A percentile compares a stretch with the other conserved stretches of the same genome.
These are phyloP conservation scores for Agonopterix subpropinquella DNA, from an alignment of 2,888 invertebrate species.

Conservation along the genomic window DNA sequence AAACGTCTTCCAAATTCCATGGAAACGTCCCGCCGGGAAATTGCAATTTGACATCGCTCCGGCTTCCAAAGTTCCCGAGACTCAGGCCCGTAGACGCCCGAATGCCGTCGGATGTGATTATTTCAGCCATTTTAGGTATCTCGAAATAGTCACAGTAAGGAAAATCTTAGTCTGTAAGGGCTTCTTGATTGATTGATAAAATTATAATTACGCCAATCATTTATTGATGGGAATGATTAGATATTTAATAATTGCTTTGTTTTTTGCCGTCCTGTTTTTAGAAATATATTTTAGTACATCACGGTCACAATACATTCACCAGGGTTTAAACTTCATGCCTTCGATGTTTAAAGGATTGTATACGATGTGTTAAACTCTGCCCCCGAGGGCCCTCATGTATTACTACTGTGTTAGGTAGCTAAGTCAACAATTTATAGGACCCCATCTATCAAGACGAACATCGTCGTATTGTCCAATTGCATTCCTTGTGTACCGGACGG, in stretches of 20 bases:
- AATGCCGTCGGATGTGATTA: too few species aligned
- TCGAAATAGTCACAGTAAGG: background rate
- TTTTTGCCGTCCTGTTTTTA: too few species aligned
- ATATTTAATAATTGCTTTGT: too few species aligned
- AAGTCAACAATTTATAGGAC: slow-evolving; percentile 54
- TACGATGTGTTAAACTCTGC: too few species aligned
- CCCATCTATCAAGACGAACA: slow-evolving; percentile 52
- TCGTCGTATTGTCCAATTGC: slow-evolving; percentile 53
- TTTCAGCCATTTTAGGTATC: background rate
- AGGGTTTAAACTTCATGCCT: too few species aligned
- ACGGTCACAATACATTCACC: too few species aligned
- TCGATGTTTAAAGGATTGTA: too few species aligned
- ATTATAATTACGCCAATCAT: too few species aligned
- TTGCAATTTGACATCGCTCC: slow-evolving; percentile 35
- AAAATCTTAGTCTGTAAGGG: too few species aligned
- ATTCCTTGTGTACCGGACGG: slow-evolving; percentile 38
- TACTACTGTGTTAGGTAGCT: slow-evolving; percentile 20
- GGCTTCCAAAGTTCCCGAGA: slow-evolving; percentile 12
- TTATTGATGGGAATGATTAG: too few species aligned
- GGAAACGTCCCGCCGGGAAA: slow-evolving; percentile 39
- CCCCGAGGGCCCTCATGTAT: slow-evolving; percentile 10
- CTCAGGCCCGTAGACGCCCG: background rate
- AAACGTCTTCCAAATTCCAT: slow-evolving; percentile 43
- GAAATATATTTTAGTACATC: too few species aligned
- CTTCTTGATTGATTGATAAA: too few species aligned